Conservation (phyloP, 2,113 vertebrate genomes). For the Myotis lucifugus region DNA sequence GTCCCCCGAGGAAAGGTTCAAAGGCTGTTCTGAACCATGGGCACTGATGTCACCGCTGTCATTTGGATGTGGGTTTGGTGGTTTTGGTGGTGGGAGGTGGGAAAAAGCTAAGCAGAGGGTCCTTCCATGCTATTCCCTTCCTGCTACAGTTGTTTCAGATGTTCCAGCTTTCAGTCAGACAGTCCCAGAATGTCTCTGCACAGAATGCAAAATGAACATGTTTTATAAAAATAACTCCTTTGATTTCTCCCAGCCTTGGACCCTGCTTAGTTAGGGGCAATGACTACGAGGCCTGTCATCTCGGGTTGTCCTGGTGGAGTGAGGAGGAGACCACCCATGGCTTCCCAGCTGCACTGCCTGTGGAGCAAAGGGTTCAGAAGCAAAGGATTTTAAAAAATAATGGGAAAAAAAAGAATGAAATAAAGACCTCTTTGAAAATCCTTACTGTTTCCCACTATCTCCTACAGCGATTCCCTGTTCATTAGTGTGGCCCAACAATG, state of each 20-base stretch:
- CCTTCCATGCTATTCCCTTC: not conserved
- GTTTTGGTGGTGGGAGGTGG: not conserved
- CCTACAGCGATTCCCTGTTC: slow-evolving; percentile 46
- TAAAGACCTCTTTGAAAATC: slow-evolving; percentile 68
- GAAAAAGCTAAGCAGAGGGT: not conserved
- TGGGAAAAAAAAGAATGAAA: slow-evolving; percentile 32
- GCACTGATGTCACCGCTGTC: not conserved
- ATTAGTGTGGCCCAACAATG: slow-evolving; percentile 40
- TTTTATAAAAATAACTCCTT: slow-evolving; percentile 72
- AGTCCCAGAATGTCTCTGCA: slow-evolving; percentile 28
- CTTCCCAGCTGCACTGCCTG: slow-evolving; percentile 59
- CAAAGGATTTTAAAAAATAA: slow-evolving; percentile 54
- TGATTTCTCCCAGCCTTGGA: slow-evolving; percentile 60
- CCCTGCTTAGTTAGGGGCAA: slow-evolving; percentile 45
- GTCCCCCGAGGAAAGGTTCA: not conserved
- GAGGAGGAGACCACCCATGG: not conserved
- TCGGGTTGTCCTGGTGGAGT: not conserved
- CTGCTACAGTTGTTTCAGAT: slow-evolving; percentile 1
- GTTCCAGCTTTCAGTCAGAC: slow-evolving; percentile 18
- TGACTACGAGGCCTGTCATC: slow-evolving; percentile 46
- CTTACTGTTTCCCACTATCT: slow-evolving; percentile 21
- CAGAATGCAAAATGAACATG: slow-evolving; percentile 49
- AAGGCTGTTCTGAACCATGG: not conserved
- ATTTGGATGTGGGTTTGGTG: not conserved
- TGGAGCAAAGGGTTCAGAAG: slow-evolving; percentile 51